Evolutionary conservation across 2,888 invertebrate genomes (phyloP), one percentile per base, ranked within the genome.

Genomic region (Zelleria hepariella): DNA sequence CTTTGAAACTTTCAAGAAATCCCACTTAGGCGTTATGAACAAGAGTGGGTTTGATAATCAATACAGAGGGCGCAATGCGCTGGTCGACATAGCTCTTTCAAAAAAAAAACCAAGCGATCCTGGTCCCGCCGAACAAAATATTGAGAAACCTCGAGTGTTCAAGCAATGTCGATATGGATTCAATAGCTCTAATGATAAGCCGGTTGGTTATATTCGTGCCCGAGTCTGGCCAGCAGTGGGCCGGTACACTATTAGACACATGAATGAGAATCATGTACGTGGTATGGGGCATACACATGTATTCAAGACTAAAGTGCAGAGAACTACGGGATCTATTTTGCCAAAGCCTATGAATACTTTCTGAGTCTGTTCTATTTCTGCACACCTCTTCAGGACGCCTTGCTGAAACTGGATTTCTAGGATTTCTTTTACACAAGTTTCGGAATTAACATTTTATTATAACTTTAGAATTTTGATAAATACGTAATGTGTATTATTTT

Each of bases 31-130:
- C 5, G 66, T 60, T n/a, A 71, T 86, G 77, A 87, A 86, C 63
- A 86, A 86, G 65, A 83, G 85, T 0, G 73, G 71, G 26, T 74
- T 80, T 23, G 68, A 66, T 54, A 56, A 65, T 5, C 78, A 82
- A 4, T 86, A 89, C 24, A 79, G 84, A 54, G 78, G 86, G 0
- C 78, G 91, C 10, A 79, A 74, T 58, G 81, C 90, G 65, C 67
- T 91, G 49, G 81, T 82, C 2, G 89, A 92, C 64, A 61, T 89
- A 15, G 73, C 86, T 1, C 78, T 90, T 74, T 89, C 90, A 65
- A 73, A 82, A 25, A 82, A 80, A 53, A 77, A 83, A 57, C 83
- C 90, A 0, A 66, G 75, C 0, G 86, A 88, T 0, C 92, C 92
- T 0, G 89, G 91, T 0, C 91, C 92, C 0, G 84, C 84, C 0